These are phyloP conservation scores for Pyralis farinalis DNA, from an alignment of 2,888 invertebrate species.

Conservation along the genomic window DNA sequence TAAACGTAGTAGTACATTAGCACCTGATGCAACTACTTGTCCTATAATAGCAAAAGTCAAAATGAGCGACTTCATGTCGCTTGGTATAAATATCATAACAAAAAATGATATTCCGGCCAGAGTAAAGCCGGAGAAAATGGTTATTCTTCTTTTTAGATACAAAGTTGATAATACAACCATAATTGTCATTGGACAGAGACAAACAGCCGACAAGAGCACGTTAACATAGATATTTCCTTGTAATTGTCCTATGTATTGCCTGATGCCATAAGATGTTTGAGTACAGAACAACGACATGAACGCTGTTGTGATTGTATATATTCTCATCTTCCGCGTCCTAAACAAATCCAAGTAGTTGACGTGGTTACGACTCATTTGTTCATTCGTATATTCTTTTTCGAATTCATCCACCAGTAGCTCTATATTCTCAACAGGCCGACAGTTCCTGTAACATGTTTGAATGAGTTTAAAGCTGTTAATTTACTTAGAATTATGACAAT, in stretches of 20 bases:
- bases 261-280: slow-evolving; percentile 90
- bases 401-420: slow-evolving; percentile 52
- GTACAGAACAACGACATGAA: slow-evolving; percentile 90
- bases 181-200: slow-evolving; percentile 45
- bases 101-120: slow-evolving; percentile 49
- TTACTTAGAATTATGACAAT: too few relatives aligned
- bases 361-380: neutral
- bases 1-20: slow-evolving; percentile 85
- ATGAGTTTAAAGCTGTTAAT: too few relatives aligned
- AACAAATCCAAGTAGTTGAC: slow-evolving; percentile 80
- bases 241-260: slow-evolving; percentile 88
- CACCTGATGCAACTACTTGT: slow-evolving; percentile 86
- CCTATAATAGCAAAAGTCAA: slow-evolving; percentile 87
- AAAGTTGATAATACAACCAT: slow-evolving; percentile 46
- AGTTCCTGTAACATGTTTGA: slow-evolving; percentile 58
- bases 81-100: slow-evolving; percentile 55
- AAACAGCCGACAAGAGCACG: slow-evolving; percentile 85
- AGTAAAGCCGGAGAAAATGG: slow-evolving; percentile 44
- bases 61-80: slow-evolving; percentile 51
- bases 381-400: slow-evolving; percentile 35
- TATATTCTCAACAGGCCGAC: slow-evolving; percentile 49
- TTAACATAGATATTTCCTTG: slow-evolving; percentile 90
- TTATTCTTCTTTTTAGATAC: slow-evolving; percentile 49
- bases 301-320: slow-evolving; percentile 84
- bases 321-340: slow-evolving; percentile 84